These are phyloP conservation scores for Onychomys torridus DNA, from an alignment of 2,797 vertebrate species.

Conservation along the genomic window DNA sequence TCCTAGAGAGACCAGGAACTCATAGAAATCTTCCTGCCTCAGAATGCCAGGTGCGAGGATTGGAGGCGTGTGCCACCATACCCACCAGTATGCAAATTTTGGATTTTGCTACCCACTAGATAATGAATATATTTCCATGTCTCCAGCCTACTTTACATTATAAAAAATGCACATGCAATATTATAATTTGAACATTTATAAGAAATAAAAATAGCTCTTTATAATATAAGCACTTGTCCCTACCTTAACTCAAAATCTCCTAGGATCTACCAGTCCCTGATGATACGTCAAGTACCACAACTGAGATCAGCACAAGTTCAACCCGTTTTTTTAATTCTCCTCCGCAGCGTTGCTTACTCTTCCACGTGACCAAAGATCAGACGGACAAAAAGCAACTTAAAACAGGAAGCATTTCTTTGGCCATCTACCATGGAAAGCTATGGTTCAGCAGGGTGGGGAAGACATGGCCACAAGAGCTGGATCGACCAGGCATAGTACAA, in stretches of 20 bases:
- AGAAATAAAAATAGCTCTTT: slow-evolving; percentile 60
- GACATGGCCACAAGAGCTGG: not conserved
- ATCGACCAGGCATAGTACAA: rapidly evolving
- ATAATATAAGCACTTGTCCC: not conserved
- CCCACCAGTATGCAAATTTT: slow-evolving; percentile 13
- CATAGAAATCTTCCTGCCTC: not conserved
- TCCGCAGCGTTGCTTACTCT: not conserved
- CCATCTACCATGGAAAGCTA: not conserved
- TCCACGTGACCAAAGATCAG: not conserved
- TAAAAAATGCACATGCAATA: not conserved
- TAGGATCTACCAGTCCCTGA: not conserved
- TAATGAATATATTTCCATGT: slow-evolving; percentile 18
- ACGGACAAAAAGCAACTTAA: not conserved
- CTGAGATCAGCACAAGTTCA: not conserved
- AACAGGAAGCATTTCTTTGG: not conserved
- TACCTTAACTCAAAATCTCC: slow-evolving; percentile 51
- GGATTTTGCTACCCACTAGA: not conserved
- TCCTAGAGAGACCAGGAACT: not conserved
- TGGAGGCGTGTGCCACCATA: not conserved
- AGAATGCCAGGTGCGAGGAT: not conserved
- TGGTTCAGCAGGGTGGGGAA: not conserved
- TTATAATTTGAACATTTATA: slow-evolving; percentile 17
- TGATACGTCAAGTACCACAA: not conserved
- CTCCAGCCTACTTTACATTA: slow-evolving; percentile 28
- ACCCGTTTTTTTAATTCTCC: not conserved